These are phyloP conservation scores for Augochlora pura DNA, from an alignment of 1,140 invertebrate species.

Conservation along the genomic window DNA sequence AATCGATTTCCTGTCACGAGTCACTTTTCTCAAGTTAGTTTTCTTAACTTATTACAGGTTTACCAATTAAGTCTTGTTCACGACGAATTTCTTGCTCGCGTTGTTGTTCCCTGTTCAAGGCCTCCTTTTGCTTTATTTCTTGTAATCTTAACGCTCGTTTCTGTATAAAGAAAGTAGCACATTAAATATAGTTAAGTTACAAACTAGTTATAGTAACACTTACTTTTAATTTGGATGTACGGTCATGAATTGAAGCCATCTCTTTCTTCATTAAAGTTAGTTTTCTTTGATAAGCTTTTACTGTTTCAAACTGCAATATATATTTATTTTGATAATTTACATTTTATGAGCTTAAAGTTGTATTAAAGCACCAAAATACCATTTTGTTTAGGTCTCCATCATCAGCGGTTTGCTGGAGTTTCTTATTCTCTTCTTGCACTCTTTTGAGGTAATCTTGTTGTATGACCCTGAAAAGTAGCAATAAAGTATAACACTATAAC, in stretches of 20 bases:
- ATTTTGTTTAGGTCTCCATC: slow-evolving; percentile 73
- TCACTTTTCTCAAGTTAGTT: neutral
- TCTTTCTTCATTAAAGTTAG: slow-evolving; percentile 74
- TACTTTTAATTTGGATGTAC: slow-evolving; percentile 75
- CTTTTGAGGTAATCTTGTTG: slow-evolving; percentile 72
- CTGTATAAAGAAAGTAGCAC: slow-evolving; percentile 52
- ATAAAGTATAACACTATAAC: slow-evolving; percentile 7
- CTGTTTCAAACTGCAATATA: slow-evolving; percentile 64
- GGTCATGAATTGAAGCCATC: slow-evolving; percentile 74
- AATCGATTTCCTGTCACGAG: neutral
- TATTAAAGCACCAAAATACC: slow-evolving; percentile 59
- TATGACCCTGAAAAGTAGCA: slow-evolving; percentile 68
- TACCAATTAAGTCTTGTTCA: slow-evolving; percentile 73
- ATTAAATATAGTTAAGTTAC: neutral
- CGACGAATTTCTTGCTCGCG: slow-evolving; percentile 70
- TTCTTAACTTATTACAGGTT: slow-evolving; percentile 51
- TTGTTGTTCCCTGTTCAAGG: slow-evolving; percentile 69
- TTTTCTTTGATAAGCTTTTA: slow-evolving; percentile 75
- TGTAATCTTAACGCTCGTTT: slow-evolving; percentile 75
- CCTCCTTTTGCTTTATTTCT: slow-evolving; percentile 76
- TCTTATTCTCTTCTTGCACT: slow-evolving; percentile 76
- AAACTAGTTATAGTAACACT: slow-evolving; percentile 30
- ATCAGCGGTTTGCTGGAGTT: slow-evolving; percentile 70
- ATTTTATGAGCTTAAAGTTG: neutral
- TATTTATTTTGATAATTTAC: slow-evolving; percentile 8